These are phyloP conservation scores for Copidosoma aretas DNA, from an alignment of 2,888 invertebrate species.

Conservation along the genomic window DNA sequence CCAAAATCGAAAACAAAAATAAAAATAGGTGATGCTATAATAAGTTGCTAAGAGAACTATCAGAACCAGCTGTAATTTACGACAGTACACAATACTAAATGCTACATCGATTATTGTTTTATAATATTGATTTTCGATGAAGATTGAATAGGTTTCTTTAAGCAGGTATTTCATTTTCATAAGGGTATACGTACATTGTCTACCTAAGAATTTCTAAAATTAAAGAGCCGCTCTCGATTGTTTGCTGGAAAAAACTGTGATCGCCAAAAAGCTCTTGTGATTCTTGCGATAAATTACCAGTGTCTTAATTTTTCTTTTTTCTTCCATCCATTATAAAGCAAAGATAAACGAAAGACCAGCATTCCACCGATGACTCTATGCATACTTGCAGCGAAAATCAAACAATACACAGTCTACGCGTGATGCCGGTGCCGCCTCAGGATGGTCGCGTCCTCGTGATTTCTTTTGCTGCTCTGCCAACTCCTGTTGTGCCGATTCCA, in stretches of 20 bases:
- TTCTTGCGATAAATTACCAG: not conserved
- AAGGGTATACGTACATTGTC: conserved; percentile 15
- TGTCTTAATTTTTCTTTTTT: conserved; percentile 9
- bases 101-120: not conserved
- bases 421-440: conserved; percentile 56
- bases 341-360: conserved; percentile 8
- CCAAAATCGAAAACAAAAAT: not conserved
- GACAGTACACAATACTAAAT: not conserved
- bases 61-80: not conserved
- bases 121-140: too few species aligned
- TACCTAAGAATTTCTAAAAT: conserved; percentile 26
- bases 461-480: conserved; percentile 57
- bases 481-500: conserved; percentile 59
- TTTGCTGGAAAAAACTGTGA: conserved; percentile 27
- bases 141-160: not conserved
- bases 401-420: conserved; percentile 34
- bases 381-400: conserved; percentile 25
- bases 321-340: conserved; percentile 4
- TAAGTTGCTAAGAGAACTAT: not conserved
- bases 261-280: conserved; percentile 24
- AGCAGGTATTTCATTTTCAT: not conserved
- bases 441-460: conserved; percentile 51
- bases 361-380: conserved; percentile 15
- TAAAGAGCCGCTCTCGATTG: conserved; percentile 22
- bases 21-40: not conserved